These are phyloP conservation scores for Ateles fusciceps DNA, from an alignment of 2,797 vertebrate genomes.

Conservation along the genomic window DNA sequence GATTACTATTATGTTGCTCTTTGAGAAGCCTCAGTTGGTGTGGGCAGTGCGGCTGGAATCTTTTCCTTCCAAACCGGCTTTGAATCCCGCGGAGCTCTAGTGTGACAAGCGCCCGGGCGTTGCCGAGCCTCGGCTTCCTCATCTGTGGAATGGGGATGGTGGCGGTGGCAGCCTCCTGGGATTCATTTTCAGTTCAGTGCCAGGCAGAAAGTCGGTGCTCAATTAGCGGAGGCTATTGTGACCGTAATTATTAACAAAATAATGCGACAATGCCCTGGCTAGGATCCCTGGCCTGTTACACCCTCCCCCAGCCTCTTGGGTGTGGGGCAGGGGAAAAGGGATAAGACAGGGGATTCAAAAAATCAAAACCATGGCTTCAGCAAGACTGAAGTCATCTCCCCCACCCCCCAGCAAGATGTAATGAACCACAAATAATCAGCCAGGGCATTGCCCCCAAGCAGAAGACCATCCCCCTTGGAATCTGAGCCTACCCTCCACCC, in stretches of 20 bases:
- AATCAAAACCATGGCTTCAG: background rate
- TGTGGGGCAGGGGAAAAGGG: background rate
- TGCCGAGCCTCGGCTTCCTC: background rate
- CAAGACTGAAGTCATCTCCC: background rate
- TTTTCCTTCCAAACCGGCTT: constrained; percentile 65
- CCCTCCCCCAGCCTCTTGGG: constrained; percentile 41
- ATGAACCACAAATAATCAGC: background rate
- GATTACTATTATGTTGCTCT: constrained; percentile 64
- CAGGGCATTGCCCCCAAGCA: background rate
- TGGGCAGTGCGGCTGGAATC: constrained; percentile 71
- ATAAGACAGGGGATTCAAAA: background rate
- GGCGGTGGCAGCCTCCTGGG: background rate
- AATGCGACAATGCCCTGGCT: background rate
- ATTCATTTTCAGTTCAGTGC: background rate
- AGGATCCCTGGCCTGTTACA: background rate
- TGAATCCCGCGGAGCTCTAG: background rate
- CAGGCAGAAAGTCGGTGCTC: constrained; percentile 10
- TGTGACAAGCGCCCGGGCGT: background rate
- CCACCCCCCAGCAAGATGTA: background rate
- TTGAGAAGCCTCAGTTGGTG: constrained; percentile 72
- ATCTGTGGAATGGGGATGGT: constrained; percentile 25
- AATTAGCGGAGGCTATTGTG: background rate
- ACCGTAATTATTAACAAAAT: background rate
- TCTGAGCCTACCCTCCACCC: background rate
- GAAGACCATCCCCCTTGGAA: background rate